Percentiles rank a stretch among this genome's conserved stretches.
phyloP scores from a whole-genome alignment of 2,113 vertebrate species.

The Hyaena hyaena region DNA sequence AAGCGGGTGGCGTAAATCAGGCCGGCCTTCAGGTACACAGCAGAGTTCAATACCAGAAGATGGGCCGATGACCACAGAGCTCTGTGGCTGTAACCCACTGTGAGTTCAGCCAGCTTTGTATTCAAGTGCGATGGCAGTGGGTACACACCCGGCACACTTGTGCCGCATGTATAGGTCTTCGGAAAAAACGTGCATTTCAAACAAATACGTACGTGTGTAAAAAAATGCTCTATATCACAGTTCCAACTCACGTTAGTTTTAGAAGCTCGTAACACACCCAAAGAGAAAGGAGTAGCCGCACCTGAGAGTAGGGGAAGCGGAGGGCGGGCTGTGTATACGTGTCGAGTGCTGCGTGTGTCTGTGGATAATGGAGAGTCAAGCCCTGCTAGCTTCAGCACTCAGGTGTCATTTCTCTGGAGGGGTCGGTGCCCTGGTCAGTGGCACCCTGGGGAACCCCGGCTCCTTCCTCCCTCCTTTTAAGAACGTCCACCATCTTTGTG shows the following conservation, averaged over 20 bases:
- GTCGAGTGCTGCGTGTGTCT: background rate
- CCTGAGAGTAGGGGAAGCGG: background rate
- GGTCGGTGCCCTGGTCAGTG: no score
- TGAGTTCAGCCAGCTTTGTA: background rate
- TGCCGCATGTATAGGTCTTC: background rate
- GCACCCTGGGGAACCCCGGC: no score
- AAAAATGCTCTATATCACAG: background rate
- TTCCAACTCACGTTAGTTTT: background rate
- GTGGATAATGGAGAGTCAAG: background rate
- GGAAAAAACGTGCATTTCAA: background rate
- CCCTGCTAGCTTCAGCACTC: background rate
- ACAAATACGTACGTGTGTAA: fast-evolving
- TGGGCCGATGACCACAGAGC: background rate
- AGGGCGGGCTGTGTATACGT: background rate
- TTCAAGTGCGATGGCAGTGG: fast-evolving
- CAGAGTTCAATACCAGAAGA: background rate
- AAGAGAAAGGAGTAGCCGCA: background rate
- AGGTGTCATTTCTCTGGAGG: background rate
- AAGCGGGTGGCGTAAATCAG: no score
- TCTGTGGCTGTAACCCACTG: background rate
- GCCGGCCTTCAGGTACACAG: background rate
- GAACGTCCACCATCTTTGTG: background rate
- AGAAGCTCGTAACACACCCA: background rate
- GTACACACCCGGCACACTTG: no score
- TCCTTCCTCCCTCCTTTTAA: background rate